These are phyloP conservation scores for Phyllotreta striolata DNA, from an alignment of 2,888 invertebrate species.

Conservation along the genomic window DNA sequence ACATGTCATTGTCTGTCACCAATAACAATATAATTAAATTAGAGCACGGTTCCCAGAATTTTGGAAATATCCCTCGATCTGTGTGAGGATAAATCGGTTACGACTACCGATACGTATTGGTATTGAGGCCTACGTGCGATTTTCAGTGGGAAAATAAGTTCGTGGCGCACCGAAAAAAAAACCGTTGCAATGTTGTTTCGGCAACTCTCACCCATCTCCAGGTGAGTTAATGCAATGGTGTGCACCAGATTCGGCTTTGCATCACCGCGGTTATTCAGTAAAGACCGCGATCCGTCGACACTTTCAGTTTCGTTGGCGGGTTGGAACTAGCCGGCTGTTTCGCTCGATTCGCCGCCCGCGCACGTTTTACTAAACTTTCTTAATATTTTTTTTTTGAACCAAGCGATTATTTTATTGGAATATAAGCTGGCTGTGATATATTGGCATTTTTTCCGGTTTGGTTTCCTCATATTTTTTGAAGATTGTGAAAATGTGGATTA, in stretches of 20 bases:
- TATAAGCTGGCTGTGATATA: slow-evolving; percentile 29
- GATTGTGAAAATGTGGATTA: slow-evolving; percentile 13
- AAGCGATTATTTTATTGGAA: slow-evolving; percentile 1
- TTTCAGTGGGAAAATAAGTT: not conserved
- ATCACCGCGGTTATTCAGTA: slow-evolving; percentile 7
- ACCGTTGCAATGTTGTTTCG: slow-evolving; percentile 10
- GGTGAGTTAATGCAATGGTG: not conserved
- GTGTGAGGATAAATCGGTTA: too few relatives aligned
- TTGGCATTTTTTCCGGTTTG: slow-evolving; percentile 4
- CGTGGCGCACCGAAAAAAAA: not conserved
- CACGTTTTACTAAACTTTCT: slow-evolving; percentile 33
- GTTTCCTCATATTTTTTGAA: slow-evolving; percentile 3
- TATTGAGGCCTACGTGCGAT: not conserved
- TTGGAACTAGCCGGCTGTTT: slow-evolving; percentile 62
- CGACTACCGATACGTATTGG: too few relatives aligned
- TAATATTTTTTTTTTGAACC: slow-evolving; percentile 12
- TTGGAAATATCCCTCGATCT: too few relatives aligned
- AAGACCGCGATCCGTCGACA: slow-evolving; percentile 35
- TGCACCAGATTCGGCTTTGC: slow-evolving; percentile 12
- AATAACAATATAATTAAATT: too few relatives aligned
- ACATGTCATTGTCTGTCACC: too few relatives aligned
- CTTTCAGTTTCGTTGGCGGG: slow-evolving; percentile 63
- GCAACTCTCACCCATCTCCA: slow-evolving; percentile 14
- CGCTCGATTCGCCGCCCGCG: slow-evolving; percentile 60
- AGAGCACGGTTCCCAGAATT: too few relatives aligned